Percentiles rank a stretch among this genome's conserved stretches.
phyloP scores from a whole-genome alignment of 2,888 invertebrate species.

The Keiferia lycopersicella region DNA sequence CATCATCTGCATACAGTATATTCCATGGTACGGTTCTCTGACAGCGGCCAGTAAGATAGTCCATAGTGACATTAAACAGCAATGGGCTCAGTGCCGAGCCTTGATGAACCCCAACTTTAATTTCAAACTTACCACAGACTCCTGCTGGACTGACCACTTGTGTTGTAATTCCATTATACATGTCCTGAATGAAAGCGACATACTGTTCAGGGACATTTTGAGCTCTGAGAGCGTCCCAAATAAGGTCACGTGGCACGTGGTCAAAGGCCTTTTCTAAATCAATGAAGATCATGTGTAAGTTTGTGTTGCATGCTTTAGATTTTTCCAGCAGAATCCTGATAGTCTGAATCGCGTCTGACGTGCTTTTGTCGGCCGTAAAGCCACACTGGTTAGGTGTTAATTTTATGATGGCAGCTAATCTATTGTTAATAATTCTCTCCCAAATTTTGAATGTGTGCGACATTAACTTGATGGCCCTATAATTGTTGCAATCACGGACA shows the following conservation, averaged over 20 bases:
- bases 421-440: constrained; percentile 21
- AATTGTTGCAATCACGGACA: constrained; percentile 28
- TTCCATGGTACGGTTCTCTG: constrained; percentile 16
- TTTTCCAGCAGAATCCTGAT: constrained; percentile 30
- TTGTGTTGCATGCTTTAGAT: constrained; percentile 23
- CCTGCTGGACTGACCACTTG: neutral
- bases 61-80: constrained; percentile 7
- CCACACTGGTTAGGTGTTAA: constrained; percentile 16
- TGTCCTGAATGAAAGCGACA: neutral
- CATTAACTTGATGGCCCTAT: constrained; percentile 31
- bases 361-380: constrained; percentile 26
- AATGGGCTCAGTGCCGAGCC: constrained; percentile 11
- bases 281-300: constrained; percentile 31
- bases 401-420: neutral
- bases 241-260: constrained; percentile 28
- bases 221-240: constrained; percentile 28
- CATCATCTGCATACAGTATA: constrained; percentile 31
- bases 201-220: constrained; percentile 23
- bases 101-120: constrained; percentile 3
- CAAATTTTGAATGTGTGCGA: constrained; percentile 32
- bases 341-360: constrained; percentile 29
- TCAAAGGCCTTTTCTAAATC: constrained; percentile 33
- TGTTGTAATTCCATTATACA: neutral
- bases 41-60: constrained; percentile 2
- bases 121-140: neutral